A percentile compares a stretch with the other conserved stretches of the same genome.
Evolutionary conservation across 2,113 vertebrate species (phyloP).

Genomic region (Capreolus pygargus): DNA sequence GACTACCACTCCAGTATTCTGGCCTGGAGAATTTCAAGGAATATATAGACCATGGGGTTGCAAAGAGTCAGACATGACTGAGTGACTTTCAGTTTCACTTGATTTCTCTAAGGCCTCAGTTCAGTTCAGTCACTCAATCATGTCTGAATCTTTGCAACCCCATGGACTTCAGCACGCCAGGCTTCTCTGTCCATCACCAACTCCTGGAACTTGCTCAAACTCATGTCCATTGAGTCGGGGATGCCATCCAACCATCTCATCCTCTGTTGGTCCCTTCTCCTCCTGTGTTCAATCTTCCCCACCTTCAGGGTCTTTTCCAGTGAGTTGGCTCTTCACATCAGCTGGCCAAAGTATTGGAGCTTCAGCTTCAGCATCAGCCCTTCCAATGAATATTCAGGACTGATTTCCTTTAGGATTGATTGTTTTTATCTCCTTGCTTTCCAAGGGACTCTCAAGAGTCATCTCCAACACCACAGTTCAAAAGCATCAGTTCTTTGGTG

Average conservation of each 20-base stretch:
- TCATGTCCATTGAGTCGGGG: neutral
- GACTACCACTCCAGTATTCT: neutral
- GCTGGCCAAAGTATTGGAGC: neutral
- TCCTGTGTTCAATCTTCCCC: neutral
- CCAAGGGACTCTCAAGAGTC: neutral
- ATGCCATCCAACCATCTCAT: neutral
- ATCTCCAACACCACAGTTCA: neutral
- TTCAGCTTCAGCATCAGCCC: neutral
- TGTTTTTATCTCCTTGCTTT: neutral
- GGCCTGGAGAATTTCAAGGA: neutral
- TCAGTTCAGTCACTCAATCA: neutral
- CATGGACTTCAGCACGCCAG: fast-evolving
- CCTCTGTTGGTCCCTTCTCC: neutral
- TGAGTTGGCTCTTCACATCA: neutral
- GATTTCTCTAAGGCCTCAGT: neutral
- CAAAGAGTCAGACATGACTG: neutral
- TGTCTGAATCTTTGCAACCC: fast-evolving
- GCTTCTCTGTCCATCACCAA: neutral
- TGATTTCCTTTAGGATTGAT: neutral
- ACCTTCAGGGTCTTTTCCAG: neutral
- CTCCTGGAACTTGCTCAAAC: neutral
- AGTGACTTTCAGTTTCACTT: neutral
- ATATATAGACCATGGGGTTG: neutral
- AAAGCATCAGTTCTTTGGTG: neutral
- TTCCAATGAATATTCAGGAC: neutral